Conservation (phyloP, 2,888 invertebrate species). For the Diarsia dahlii region DNA sequence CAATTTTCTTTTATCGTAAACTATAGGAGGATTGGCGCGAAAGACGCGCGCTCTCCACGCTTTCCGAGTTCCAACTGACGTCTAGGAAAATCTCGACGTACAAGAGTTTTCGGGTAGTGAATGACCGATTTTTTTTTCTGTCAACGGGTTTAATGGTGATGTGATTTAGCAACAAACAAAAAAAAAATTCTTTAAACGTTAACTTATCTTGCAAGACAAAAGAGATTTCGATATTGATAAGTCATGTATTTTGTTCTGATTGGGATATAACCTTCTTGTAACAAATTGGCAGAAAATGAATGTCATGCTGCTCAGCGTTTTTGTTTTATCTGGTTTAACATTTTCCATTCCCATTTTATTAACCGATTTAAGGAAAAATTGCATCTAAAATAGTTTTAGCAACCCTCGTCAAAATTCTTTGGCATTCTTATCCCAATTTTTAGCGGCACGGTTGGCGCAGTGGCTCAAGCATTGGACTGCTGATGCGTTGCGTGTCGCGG, state of each 20-base stretch:
- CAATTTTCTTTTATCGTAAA: conserved; percentile 48
- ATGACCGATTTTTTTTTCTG: conserved; percentile 49
- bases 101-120: conserved; percentile 38
- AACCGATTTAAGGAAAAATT: neutral
- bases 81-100: conserved; percentile 48
- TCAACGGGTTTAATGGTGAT: conserved; percentile 24
- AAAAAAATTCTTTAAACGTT: neutral
- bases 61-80: conserved; percentile 54
- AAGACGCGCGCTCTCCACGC: conserved; percentile 43
- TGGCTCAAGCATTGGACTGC: too few species aligned
- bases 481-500: too few species aligned
- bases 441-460: too few species aligned
- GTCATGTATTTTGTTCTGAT: neutral
- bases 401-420: too few species aligned
- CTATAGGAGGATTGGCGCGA: conserved; percentile 34
- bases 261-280: neutral
- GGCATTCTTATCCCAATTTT: too few species aligned
- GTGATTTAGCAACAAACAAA: conserved; percentile 12
- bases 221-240: conserved; percentile 10
- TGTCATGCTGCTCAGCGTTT: neutral
- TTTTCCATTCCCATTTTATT: neutral
- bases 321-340: neutral
- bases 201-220: conserved; percentile 13
- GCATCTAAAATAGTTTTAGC: too few species aligned
- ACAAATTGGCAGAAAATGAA: conserved; percentile 1